Conservation (phyloP, 2,888 invertebrate species). For the Temnothorax rugatulus region DNA sequence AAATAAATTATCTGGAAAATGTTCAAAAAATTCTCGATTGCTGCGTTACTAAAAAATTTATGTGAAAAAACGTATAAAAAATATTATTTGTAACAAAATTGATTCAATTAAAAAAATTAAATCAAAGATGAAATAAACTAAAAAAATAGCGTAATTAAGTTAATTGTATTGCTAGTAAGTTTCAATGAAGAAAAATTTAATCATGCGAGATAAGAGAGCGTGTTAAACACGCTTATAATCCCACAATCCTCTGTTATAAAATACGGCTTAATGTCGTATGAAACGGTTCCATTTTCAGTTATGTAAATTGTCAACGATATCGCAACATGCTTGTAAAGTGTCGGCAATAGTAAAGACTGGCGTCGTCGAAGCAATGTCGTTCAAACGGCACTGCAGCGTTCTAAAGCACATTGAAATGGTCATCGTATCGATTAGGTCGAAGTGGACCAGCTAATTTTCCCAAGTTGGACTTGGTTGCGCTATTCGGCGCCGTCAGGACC, state of each 20-base stretch:
- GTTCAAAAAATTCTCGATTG: not conserved
- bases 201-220: not conserved
- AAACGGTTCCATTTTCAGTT: not conserved
- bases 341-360: not conserved
- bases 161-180: not conserved
- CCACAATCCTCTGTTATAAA: not conserved
- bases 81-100: not conserved
- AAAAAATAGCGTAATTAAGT: not conserved
- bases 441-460: constrained; percentile 62
- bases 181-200: not conserved
- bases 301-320: constrained; percentile 18
- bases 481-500: constrained; percentile 23
- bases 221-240: not conserved
- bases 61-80: not conserved
- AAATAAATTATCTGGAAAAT: not conserved
- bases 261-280: not conserved
- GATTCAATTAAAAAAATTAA: not conserved
- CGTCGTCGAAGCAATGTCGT: constrained; percentile 23
- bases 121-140: not conserved
- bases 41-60: not conserved
- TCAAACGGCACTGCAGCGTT: constrained; percentile 7
- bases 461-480: constrained; percentile 62
- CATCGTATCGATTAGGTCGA: constrained; percentile 57
- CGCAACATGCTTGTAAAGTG: constrained; percentile 6
- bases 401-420: constrained; percentile 20